Percentiles rank a stretch among this genome's conserved stretches.
Conservation (phyloP, 1,140 invertebrate genomes). For the Nymphalis io region DNA sequence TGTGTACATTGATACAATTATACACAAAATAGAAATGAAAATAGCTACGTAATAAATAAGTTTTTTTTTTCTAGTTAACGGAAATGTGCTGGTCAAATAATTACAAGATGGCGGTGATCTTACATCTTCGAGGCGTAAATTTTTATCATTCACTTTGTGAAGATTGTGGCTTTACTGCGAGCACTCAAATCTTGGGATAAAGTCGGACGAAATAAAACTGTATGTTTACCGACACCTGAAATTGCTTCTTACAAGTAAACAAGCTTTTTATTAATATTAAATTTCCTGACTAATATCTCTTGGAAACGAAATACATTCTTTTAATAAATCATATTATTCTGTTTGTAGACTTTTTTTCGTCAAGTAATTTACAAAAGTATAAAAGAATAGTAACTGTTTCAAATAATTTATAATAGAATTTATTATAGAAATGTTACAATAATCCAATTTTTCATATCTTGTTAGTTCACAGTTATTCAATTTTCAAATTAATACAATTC, state of each 20-base stretch:
- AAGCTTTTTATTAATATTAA: slow-evolving; percentile 36
- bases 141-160: slow-evolving; percentile 35
- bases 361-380: too few species aligned
- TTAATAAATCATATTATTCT: too few species aligned
- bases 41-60: neutral
- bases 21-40: neutral
- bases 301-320: neutral
- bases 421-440: too few species aligned
- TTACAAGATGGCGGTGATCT: neutral
- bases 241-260: slow-evolving; percentile 33
- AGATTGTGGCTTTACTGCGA: slow-evolving; percentile 33
- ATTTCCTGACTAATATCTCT: neutral
- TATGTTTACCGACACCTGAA: slow-evolving; percentile 30
- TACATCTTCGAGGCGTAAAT: slow-evolving; percentile 7
- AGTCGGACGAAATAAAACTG: slow-evolving; percentile 32
- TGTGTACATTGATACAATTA: too few species aligned
- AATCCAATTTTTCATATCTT: too few species aligned
- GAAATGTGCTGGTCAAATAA: neutral
- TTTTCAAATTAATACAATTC: slow-evolving; percentile 17
- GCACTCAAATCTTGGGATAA: slow-evolving; percentile 35
- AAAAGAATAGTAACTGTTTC: too few species aligned
- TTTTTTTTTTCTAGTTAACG: neutral
- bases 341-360: too few species aligned
- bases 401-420: too few species aligned
- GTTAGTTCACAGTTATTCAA: neutral